Evolutionary conservation across 2,797 vertebrate species (phyloP).

Genomic region (Phrynocephalus guinanensis): DNA sequence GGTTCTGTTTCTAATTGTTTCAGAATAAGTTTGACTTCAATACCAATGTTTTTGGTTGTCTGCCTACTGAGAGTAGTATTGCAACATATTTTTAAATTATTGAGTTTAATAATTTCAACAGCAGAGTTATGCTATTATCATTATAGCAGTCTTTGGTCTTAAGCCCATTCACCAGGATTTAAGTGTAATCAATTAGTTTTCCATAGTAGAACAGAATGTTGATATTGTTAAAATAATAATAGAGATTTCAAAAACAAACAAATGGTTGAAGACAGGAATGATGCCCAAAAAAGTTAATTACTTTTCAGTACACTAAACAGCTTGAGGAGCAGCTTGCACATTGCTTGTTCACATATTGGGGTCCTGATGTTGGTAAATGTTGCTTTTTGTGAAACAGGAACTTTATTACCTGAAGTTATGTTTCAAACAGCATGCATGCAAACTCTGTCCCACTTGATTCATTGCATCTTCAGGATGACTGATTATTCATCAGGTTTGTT

Average conservation of each 20-base stretch:
- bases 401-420: slow-evolving; percentile 24
- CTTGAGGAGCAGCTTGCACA: neutral
- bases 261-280: neutral
- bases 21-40: neutral
- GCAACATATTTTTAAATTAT: neutral
- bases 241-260: neutral
- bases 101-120: no score
- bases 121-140: neutral
- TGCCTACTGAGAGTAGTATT: neutral
- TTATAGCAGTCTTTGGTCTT: neutral
- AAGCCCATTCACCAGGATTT: neutral
- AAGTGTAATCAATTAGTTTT: neutral
- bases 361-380: neutral
- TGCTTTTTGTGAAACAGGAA: slow-evolving; percentile 14
- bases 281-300: neutral
- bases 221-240: neutral
- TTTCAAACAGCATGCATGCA: slow-evolving; percentile 24
- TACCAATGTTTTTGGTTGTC: neutral
- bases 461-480: slow-evolving; percentile 31
- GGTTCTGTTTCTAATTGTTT: neutral
- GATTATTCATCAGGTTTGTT: slow-evolving; percentile 29
- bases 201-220: neutral
- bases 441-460: neutral
- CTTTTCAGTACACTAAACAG: neutral
- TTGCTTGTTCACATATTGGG: neutral